phyloP scores from a whole-genome alignment of 2,888 invertebrate genomes.

The Odontocerum albicorne region DNA sequence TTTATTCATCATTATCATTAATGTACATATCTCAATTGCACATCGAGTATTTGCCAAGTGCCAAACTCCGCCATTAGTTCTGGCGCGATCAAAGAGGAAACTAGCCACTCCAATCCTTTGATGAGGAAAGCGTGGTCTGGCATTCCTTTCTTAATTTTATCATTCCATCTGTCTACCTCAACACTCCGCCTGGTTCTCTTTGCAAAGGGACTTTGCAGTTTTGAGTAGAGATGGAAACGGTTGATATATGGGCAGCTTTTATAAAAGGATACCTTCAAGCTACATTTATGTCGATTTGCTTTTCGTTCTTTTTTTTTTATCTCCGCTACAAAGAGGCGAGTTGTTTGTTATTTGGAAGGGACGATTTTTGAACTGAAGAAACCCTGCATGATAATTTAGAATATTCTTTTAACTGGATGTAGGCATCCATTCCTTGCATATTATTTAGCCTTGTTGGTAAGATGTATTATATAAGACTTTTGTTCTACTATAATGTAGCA shows the following conservation, averaged over 20 bases:
- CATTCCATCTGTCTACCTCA: constrained; percentile 31
- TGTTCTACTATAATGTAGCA: too few relatives aligned
- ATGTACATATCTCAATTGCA: constrained; percentile 21
- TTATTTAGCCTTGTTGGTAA: too few relatives aligned
- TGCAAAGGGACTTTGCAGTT: constrained; percentile 16
- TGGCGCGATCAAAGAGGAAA: constrained; percentile 12
- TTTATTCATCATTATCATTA: constrained; percentile 14
- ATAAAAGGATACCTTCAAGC: too few relatives aligned
- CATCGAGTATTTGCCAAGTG: constrained; percentile 16
- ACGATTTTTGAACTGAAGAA: too few relatives aligned
- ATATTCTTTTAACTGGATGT: too few relatives aligned
- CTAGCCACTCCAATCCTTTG: constrained; percentile 24
- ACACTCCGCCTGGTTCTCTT: constrained; percentile 8
- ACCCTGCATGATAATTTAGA: too few relatives aligned
- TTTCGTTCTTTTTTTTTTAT: too few relatives aligned
- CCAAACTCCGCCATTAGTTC: constrained; percentile 19
- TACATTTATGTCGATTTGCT: too few relatives aligned
- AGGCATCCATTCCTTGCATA: too few relatives aligned
- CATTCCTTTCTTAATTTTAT: constrained; percentile 36
- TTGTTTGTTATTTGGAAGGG: too few relatives aligned
- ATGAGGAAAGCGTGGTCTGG: constrained; percentile 32
- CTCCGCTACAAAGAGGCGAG: too few relatives aligned
- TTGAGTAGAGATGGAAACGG: constrained; percentile 7
- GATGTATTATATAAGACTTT: too few relatives aligned
- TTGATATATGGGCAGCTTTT: background rate